A percentile compares a stretch with the other conserved stretches of the same genome.
These are phyloP conservation scores for Steinernema scapterisci DNA, from an alignment of 2,888 invertebrate genomes.

Conservation along the genomic window DNA sequence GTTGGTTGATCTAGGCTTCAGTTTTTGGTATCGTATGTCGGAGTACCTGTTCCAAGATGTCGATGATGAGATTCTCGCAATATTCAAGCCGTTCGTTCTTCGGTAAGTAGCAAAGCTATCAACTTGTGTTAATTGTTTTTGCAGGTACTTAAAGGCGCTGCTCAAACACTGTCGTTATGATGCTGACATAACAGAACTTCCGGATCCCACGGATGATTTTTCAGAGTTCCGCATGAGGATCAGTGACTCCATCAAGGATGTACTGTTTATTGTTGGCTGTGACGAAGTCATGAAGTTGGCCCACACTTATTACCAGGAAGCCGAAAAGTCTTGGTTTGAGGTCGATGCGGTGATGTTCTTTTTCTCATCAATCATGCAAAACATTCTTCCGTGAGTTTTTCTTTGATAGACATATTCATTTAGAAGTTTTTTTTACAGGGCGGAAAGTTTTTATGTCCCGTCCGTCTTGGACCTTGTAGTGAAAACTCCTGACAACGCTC, in stretches of 20 bases:
- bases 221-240: conserved; percentile 77
- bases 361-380: conserved; percentile 81
- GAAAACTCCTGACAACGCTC: conserved; percentile 15
- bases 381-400: conserved; percentile 83
- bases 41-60: conserved; percentile 89
- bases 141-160: conserved; percentile 73
- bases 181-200: conserved; percentile 83
- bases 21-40: conserved; percentile 92
- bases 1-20: conserved; percentile 86
- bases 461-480: conserved; percentile 23
- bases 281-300: conserved; percentile 78
- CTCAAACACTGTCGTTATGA: conserved; percentile 94
- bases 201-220: conserved; percentile 82
- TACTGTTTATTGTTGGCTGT: conserved; percentile 93
- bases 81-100: conserved; percentile 88
- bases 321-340: conserved; percentile 82
- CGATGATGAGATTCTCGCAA: conserved; percentile 75
- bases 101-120: conserved; percentile 69
- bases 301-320: conserved; percentile 68
- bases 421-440: too few relatives aligned
- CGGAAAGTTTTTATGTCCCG: conserved; percentile 29
- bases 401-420: too few relatives aligned
- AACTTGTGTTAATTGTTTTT: conserved; percentile 19
- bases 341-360: conserved; percentile 91
- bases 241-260: conserved; percentile 88